Evolutionary conservation across 1,140 invertebrate genomes (phyloP).

Genomic region (Aphelenchoides avenae): DNA sequence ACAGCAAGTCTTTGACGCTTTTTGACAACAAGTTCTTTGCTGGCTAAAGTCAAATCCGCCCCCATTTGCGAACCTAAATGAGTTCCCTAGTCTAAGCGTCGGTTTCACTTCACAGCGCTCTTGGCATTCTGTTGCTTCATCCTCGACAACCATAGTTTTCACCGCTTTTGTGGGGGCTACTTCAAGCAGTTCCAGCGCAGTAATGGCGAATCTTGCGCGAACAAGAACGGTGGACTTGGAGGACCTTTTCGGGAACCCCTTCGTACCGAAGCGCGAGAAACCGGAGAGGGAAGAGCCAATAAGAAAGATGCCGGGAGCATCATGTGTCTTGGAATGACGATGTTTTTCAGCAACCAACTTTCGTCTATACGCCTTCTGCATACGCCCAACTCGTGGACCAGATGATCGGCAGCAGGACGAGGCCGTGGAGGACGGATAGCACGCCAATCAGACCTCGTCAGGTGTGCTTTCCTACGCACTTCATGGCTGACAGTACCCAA

Average conservation of each 20-base stretch:
- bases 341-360: conserved; percentile 17
- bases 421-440: conserved; percentile 45
- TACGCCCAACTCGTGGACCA: conserved; percentile 48
- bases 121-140: too few relatives aligned
- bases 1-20: too few relatives aligned
- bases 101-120: too few relatives aligned
- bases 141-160: too few relatives aligned
- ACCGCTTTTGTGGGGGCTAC: too few relatives aligned
- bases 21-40: too few relatives aligned
- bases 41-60: too few relatives aligned
- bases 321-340: not conserved
- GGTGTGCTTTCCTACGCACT: conserved; percentile 21
- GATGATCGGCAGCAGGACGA: conserved; percentile 50
- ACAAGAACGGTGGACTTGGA: too few relatives aligned
- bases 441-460: conserved; percentile 31
- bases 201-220: too few relatives aligned
- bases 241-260: conserved; percentile 49
- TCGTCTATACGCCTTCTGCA: conserved; percentile 47
- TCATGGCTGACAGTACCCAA: conserved; percentile 12
- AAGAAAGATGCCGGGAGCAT: not conserved
- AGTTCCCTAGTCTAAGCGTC: too few relatives aligned
- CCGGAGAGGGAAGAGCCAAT: not conserved
- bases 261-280: conserved; percentile 28
- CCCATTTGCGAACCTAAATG: too few relatives aligned
- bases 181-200: too few relatives aligned